These are phyloP conservation scores for Mionectes olivaceus DNA, from an alignment of 2,797 vertebrate genomes.

Conservation along the genomic window DNA sequence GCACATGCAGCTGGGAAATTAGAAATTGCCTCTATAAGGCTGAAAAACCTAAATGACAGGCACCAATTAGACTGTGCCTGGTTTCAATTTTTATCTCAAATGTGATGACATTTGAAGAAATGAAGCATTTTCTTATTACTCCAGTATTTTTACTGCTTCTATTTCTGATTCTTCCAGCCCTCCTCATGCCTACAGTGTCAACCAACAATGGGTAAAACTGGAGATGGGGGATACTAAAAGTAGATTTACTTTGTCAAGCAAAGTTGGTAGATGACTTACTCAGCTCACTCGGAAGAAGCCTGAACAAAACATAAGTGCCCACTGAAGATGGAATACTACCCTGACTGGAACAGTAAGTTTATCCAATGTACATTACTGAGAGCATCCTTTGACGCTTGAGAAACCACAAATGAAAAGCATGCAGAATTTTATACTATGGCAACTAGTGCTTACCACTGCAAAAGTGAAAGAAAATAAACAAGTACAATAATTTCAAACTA, in stretches of 20 bases:
- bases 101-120: background rate
- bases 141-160: background rate
- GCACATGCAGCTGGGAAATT: background rate
- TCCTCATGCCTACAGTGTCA: background rate
- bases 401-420: background rate
- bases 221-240: rapidly evolving
- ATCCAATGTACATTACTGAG: background rate
- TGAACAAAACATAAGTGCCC: background rate
- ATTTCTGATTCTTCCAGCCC: background rate
- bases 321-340: background rate
- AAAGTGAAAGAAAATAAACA: background rate
- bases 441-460: background rate
- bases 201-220: background rate
- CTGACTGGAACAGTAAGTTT: background rate
- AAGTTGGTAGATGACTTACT: background rate
- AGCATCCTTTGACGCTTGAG: background rate
- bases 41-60: background rate
- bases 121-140: background rate
- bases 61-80: background rate
- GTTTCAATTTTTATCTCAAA: background rate
- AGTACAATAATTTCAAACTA: background rate
- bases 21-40: background rate
- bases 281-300: background rate
- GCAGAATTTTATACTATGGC: background rate
- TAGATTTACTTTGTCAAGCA: background rate